phyloP scores from a whole-genome alignment of 2,797 vertebrate species.

The Peromyscus eremicus region DNA sequence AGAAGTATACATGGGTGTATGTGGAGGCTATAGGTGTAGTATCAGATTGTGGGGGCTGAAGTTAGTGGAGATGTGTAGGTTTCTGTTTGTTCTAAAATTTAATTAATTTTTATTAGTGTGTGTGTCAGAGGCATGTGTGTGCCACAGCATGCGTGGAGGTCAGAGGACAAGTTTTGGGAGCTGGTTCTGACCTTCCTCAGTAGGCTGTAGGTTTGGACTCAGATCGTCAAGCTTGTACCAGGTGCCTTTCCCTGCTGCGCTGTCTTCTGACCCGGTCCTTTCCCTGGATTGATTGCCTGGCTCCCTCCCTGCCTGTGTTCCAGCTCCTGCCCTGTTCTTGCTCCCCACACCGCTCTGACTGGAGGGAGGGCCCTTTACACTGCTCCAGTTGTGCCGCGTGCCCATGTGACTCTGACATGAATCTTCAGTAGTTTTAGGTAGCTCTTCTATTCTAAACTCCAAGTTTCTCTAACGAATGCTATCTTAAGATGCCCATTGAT shows the following conservation, averaged over 20 bases:
- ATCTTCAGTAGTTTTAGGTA: background rate
- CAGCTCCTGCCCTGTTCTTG: background rate
- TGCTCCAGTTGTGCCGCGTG: background rate
- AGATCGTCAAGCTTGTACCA: background rate
- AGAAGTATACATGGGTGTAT: background rate
- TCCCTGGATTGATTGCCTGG: background rate
- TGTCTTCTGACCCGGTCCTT: background rate
- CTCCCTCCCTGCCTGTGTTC: background rate
- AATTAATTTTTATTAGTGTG: background rate
- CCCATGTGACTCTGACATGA: background rate
- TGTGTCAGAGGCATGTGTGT: background rate
- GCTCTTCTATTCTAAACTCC: background rate
- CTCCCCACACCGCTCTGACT: background rate
- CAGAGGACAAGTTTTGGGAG: background rate
- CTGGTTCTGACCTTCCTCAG: too few species aligned
- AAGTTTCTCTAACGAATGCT: slow-evolving; percentile 13
- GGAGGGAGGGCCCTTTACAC: background rate
- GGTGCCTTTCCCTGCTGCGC: background rate
- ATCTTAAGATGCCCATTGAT: background rate
- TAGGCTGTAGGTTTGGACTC: background rate
- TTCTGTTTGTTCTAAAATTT: background rate
- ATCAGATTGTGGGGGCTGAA: background rate
- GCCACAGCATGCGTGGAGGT: background rate
- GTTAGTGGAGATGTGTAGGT: background rate
- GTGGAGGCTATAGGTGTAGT: background rate